Evolutionary conservation across 2,888 invertebrate genomes (phyloP), one percentile per base, ranked within the genome.

Genomic region (Dicyrtoma fusca): DNA sequence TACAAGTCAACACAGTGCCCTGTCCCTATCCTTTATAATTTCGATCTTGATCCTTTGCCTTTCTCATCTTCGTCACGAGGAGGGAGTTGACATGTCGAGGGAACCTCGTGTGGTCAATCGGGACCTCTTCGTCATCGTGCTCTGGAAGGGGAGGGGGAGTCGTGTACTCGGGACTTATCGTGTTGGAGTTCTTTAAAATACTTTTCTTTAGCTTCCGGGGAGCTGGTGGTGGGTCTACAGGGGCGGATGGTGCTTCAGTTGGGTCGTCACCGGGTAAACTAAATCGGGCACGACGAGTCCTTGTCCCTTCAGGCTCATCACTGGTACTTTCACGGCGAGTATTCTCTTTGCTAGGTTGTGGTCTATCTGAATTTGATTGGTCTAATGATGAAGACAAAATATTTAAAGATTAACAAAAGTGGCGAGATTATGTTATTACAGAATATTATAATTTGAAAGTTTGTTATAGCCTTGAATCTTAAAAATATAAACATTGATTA

Each of bases 111-210:
- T 26, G 11, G 25, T 13, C 34, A 14, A 59, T 25, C 2, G 63
- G 19, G 6, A 63, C 63, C 4, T 42, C 11, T 21, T 63, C 63
- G 19, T 63, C 34, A 4, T 42, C n/a, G 14, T 63, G 45, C 10
- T 63, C 63, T 47, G 6, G 11, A 21, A 21, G 11, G 8, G 19
- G 45, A 8, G 63, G 63, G 10, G 44, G 45, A 3, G 17, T n/a
- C 2, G 13, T n/a, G 19, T 17, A 44, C 1, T 45, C 45, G 21
- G 44, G 14, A n/a, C 19, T 21, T 21, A 63, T 19, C 1, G 21
- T 63, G 21, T 45, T 63, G 19, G 44, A n/a, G n/a, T 63, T 44
- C 19, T 45, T 44, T 1, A 63, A 23, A 8, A 63, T 63, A 17
- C 63, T 44, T 44, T 47, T 63, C 5, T 6, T 23, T 51, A 8